Evolutionary conservation across 2,888 invertebrate genomes (phyloP), one percentile per base, ranked within the genome.

Genomic region (Onchidella celtica): DNA sequence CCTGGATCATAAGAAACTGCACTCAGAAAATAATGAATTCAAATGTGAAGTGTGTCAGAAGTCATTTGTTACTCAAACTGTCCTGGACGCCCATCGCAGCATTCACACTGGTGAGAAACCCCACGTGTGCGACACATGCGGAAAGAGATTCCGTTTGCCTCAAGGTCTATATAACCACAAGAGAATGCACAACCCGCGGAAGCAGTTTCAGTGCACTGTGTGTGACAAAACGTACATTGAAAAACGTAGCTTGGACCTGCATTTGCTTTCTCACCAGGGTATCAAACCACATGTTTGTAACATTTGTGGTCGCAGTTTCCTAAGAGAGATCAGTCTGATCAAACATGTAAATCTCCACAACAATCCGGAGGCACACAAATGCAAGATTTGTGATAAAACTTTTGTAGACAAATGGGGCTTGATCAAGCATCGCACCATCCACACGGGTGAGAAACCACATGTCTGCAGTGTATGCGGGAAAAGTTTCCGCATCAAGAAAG

Each of bases 231-330:
- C 72, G n/a, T 86, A 85, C 73, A 73, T 81, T 24, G 82, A 84
- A 47, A 84, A 81, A 36, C 70, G 81, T 1, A 69, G 61, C 4
- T 38, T 85, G 29, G 82, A 82, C 4, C 34, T 59, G 6, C 86
- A 86, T 63, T 70, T 81, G 66, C 76, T 83, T 32, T 70, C 77
- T 24, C 86, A 86, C 69, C 80, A 81, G 3, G 83, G 84, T 9
- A 79, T 83, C 21, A 82, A 83, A 38, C 84, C 84, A 14, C 83
- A 74, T 63, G 75, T 59, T 6, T 86, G 86, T 65, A 66, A 74
- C 21, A 29, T 79, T 24, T 86, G 86, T 63, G 84, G 83, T 2
- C 72, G 82, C 21, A 82, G 61, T 6, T 86, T 84, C 57, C 57
- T 74, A 24, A 21, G 76, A 21, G 75, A 70, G 57, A 27, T 68